Evolutionary conservation across 2,888 invertebrate species (phyloP).

Genomic region (Pollenia labialis): DNA sequence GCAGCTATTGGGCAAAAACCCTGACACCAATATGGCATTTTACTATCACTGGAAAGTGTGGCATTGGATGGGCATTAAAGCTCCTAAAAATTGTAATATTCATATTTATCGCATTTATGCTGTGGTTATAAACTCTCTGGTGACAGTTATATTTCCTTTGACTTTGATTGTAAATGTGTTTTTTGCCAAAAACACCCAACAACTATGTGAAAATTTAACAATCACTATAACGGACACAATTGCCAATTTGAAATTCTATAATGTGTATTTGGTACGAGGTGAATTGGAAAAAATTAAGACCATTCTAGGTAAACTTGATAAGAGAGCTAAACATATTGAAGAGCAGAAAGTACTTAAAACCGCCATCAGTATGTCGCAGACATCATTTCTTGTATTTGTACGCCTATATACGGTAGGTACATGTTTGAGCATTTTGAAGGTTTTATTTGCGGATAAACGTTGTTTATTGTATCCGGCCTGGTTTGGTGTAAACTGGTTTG

Average conservation of each 20-base stretch:
- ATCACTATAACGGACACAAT: slow-evolving; percentile 80
- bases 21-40: slow-evolving; percentile 78
- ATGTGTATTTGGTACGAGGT: slow-evolving; percentile 78
- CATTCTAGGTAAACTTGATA: slow-evolving; percentile 74
- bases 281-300: slow-evolving; percentile 76
- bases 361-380: slow-evolving; percentile 75
- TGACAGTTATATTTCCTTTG: slow-evolving; percentile 80
- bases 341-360: slow-evolving; percentile 75
- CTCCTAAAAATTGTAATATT: slow-evolving; percentile 59
- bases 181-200: slow-evolving; percentile 75
- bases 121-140: slow-evolving; percentile 76
- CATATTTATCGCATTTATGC: slow-evolving; percentile 74
- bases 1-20: not conserved
- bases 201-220: slow-evolving; percentile 80
- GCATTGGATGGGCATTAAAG: slow-evolving; percentile 79
- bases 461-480: slow-evolving; percentile 81
- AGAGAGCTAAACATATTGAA: slow-evolving; percentile 58
- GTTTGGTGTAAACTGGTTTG: slow-evolving; percentile 79
- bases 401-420: slow-evolving; percentile 78
- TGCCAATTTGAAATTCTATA: slow-evolving; percentile 80
- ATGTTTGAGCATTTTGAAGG: slow-evolving; percentile 77
- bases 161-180: slow-evolving; percentile 79
- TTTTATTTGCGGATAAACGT: slow-evolving; percentile 74
- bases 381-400: slow-evolving; percentile 77
- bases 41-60: slow-evolving; percentile 81